Conservation (phyloP, 1,140 invertebrate genomes). For the Prorops nasuta region DNA sequence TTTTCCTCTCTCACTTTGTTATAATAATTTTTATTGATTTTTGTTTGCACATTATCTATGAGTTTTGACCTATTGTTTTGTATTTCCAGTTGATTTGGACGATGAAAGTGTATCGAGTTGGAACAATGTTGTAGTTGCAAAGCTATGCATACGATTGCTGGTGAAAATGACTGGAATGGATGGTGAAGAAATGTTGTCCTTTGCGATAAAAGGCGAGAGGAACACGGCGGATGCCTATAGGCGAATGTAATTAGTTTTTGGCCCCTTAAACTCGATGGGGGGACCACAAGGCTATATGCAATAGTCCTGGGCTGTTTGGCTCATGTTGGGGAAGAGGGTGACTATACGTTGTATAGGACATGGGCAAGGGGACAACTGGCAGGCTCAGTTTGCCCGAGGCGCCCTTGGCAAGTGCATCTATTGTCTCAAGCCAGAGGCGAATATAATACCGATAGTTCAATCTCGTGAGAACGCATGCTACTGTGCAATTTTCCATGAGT, state of each 20-base stretch:
- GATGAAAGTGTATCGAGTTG: too few relatives aligned
- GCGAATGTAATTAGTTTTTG: slow-evolving; percentile 53
- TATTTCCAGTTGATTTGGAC: too few relatives aligned
- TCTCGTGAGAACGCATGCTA: slow-evolving; percentile 7
- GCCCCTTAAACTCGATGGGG: slow-evolving; percentile 46
- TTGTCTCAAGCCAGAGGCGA: slow-evolving; percentile 44
- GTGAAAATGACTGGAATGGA: too few relatives aligned
- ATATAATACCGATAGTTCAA: slow-evolving; percentile 37
- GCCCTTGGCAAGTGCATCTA: slow-evolving; percentile 48
- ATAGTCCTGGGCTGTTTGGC: slow-evolving; percentile 24
- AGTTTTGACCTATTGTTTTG: too few relatives aligned
- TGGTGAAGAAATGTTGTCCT: slow-evolving; percentile 27
- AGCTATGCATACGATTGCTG: too few relatives aligned
- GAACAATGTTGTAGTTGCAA: too few relatives aligned
- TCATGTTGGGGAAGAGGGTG: slow-evolving; percentile 13
- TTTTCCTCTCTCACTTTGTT: too few relatives aligned
- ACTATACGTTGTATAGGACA: slow-evolving; percentile 2
- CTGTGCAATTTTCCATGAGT: slow-evolving; percentile 11
- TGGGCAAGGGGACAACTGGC: slow-evolving; percentile 21
- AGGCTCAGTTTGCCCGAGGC: slow-evolving; percentile 44
- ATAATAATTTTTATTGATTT: too few relatives aligned
- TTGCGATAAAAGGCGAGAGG: slow-evolving; percentile 40
- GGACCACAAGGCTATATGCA: too few relatives aligned
- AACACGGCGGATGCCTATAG: slow-evolving; percentile 28
- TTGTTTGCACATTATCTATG: too few relatives aligned